Evolutionary conservation across 1,140 invertebrate genomes (phyloP).

Genomic region (Melipona quadrifasciata): DNA sequence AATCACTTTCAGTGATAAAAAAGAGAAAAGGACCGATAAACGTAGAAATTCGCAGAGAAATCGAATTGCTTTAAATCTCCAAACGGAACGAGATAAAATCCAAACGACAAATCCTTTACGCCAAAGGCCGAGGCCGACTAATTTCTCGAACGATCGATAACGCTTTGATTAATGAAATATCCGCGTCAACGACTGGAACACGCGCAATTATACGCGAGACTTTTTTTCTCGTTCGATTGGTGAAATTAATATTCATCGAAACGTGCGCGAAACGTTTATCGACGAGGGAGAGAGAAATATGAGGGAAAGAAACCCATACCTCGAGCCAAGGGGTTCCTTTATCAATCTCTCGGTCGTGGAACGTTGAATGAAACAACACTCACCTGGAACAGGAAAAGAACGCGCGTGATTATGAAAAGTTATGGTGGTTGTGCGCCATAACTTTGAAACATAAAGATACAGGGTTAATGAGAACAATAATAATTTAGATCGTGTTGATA

Average conservation of each 20-base stretch:
- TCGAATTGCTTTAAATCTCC: no score
- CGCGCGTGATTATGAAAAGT: neutral
- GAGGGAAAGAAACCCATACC: slow-evolving; percentile 3
- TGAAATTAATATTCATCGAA: slow-evolving; percentile 33
- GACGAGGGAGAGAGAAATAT: neutral
- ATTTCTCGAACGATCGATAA: neutral
- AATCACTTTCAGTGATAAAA: no score
- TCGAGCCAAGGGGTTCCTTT: neutral
- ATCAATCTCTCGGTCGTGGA: neutral
- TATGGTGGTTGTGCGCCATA: no score
- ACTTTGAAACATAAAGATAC: neutral
- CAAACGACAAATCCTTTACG: neutral
- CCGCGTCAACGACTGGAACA: neutral
- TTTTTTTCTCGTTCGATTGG: slow-evolving; percentile 5
- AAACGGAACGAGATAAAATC: no score
- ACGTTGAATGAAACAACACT: slow-evolving; percentile 14
- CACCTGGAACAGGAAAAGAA: slow-evolving; percentile 35
- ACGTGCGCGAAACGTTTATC: neutral
- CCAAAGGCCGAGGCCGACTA: neutral
- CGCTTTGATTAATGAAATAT: slow-evolving; percentile 18
- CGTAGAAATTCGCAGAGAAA: no score
- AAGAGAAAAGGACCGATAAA: no score
- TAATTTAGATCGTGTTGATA: neutral
- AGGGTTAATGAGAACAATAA: neutral
- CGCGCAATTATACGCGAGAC: no score